phyloP scores from a whole-genome alignment of 1,140 invertebrate species.

The Hycleus cichorii region DNA sequence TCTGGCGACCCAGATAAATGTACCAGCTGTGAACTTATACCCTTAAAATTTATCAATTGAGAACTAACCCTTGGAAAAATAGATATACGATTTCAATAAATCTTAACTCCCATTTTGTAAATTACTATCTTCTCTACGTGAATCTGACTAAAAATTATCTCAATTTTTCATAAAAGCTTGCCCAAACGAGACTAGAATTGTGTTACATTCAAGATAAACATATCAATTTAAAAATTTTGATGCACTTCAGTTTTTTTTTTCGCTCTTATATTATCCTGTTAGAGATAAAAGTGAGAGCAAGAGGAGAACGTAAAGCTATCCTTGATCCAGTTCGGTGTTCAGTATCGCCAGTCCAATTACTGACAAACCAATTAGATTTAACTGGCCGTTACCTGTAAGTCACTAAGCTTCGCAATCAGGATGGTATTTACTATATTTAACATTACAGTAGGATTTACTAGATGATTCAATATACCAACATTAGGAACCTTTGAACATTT shows the following conservation, averaged over 20 bases:
- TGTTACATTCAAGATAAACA: background rate
- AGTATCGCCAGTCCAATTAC: slow-evolving; percentile 23
- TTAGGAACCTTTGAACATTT: too few species aligned
- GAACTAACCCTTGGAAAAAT: slow-evolving; percentile 11
- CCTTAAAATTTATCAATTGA: slow-evolving; percentile 30
- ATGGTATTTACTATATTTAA: slow-evolving; percentile 6
- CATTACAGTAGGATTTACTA: too few species aligned
- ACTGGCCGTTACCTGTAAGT: slow-evolving; percentile 21
- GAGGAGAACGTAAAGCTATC: slow-evolving; percentile 18
- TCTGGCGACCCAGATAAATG: slow-evolving; percentile 26
- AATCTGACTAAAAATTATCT: slow-evolving; percentile 8
- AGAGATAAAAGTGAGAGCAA: background rate
- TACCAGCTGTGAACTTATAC: slow-evolving; percentile 27
- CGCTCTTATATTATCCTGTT: background rate
- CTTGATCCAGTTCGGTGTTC: slow-evolving; percentile 22
- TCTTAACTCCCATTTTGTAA: slow-evolving; percentile 7
- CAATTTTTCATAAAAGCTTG: slow-evolving; percentile 1
- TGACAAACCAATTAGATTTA: slow-evolving; percentile 25
- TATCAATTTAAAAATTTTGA: background rate
- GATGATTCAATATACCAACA: too few species aligned
- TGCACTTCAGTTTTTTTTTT: too few species aligned
- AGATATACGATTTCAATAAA: slow-evolving; percentile 15
- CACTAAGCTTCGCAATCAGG: slow-evolving; percentile 21
- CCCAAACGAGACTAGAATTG: background rate
- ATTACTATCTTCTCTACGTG: slow-evolving; percentile 3